Base-by-base conservation (phyloP, 1,140 invertebrate species). In the Holcopasites calliopsidis region DNA sequence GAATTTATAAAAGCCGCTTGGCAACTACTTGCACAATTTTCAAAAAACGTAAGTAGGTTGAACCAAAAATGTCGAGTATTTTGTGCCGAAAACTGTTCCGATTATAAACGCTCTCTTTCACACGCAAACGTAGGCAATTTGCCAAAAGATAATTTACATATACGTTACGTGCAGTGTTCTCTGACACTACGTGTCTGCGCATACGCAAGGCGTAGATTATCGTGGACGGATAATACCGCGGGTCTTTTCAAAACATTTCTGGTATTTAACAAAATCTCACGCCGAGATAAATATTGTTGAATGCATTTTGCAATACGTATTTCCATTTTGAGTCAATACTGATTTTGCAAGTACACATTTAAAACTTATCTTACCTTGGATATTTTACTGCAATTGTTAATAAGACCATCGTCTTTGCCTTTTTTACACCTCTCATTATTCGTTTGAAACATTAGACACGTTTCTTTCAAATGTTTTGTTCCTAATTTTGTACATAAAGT, bases 381-480 rank as follows among this genome's bases (percentile, higher is more conserved):
- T 50, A 68, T 80, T 81, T 86, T 87, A 35, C 55, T 80, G 64
- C 88, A 90, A 4, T 77, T 65, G 26, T 61, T 13, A 10, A 87
- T 61, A 6, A 88, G 80, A 50, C 66, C 68, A 44, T 91, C 89
- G 23, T 90, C 89, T 79, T 88, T 91, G 16, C 84, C 82, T 69
- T 90, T 92, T 79, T 87, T 91, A 66, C 88, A 85, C 16, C 85
- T 85, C 57, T 91, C 85, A 58, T 90, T 84, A 10, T 74, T 87
- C 28, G 70, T 83, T 62, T 86, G 80, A 26, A 92, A 86, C 52
- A 81, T 44, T 64, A 65, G 42, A 62, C 90, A 70, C 35, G 86
- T 85, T 73, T 90, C 82, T 33, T 77, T 86, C 8, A 92, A 81
- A 42, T 80, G 40, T 40, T 87, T 87, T 38, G 57, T 42, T 74